phyloP scores from a whole-genome alignment of 2,888 invertebrate genomes.

The Candidula unifasciata region DNA sequence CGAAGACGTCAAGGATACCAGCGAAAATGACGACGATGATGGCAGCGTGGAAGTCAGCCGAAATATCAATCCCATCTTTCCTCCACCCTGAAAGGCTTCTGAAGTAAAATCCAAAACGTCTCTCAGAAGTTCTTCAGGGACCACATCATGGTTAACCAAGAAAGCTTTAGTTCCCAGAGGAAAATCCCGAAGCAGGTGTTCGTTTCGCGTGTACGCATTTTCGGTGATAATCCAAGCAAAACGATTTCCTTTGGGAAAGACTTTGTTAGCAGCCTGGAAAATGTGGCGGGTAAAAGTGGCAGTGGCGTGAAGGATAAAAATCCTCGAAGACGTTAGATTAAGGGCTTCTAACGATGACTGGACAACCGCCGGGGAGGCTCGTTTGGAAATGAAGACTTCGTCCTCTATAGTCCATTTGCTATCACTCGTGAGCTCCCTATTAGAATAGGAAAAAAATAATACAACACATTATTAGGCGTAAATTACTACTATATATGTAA shows the following conservation, averaged over 20 bases:
- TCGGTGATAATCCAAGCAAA: constrained; percentile 76
- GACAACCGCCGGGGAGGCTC: constrained; percentile 54
- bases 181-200: constrained; percentile 60
- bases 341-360: constrained; percentile 54
- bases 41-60: background rate
- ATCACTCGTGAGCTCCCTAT: constrained; percentile 59
- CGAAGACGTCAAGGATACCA: background rate
- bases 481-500: background rate
- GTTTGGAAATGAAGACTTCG: constrained; percentile 61
- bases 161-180: constrained; percentile 69
- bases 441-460: background rate
- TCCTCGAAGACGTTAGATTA: constrained; percentile 61
- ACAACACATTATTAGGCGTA: background rate
- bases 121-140: constrained; percentile 63
- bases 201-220: constrained; percentile 66
- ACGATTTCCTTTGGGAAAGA: constrained; percentile 57
- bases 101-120: constrained; percentile 64
- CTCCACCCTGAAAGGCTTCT: constrained; percentile 47
- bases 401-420: constrained; percentile 69
- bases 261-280: constrained; percentile 59
- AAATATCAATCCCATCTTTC: constrained; percentile 4
- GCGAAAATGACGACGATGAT: constrained; percentile 15
- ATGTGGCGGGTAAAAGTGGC: constrained; percentile 64
- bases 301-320: constrained; percentile 71
- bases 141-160: constrained; percentile 62